Evolutionary conservation across 2,113 vertebrate species (phyloP).

Genomic region (Ceyx cyanopectus): DNA sequence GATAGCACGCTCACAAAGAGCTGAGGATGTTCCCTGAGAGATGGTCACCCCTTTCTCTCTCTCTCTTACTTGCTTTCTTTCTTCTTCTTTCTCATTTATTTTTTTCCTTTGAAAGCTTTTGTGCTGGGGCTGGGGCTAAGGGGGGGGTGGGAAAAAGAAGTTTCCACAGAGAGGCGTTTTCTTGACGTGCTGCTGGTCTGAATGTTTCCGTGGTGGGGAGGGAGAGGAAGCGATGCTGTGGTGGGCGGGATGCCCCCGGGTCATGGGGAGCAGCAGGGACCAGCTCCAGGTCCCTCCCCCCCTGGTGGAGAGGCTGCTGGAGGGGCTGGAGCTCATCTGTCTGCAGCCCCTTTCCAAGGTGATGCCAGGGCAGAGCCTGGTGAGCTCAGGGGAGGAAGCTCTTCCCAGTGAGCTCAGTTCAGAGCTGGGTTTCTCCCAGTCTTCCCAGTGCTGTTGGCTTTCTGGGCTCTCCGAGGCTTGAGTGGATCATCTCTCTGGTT

Average conservation of each 20-base stretch:
- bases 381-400: not conserved
- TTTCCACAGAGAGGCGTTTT: conserved; percentile 2
- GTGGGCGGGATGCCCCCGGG: conserved; percentile 72
- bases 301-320: not conserved
- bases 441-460: not conserved
- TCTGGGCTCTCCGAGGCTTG: not conserved
- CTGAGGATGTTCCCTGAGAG: conserved; percentile 40
- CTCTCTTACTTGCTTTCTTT: not conserved
- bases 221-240: conserved; percentile 34
- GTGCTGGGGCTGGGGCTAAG: not conserved
- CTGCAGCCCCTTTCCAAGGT: not conserved
- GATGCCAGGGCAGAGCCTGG: not conserved
- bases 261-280: not conserved
- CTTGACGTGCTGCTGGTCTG: not conserved
- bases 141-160: not conserved
- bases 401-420: not conserved
- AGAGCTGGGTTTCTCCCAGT: not conserved
- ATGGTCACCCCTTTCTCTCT: conserved; percentile 14
- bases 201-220: conserved; percentile 75
- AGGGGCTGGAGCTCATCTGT: not conserved
- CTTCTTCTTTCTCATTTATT: not conserved
- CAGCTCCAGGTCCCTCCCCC: not conserved
- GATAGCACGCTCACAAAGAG: conserved; percentile 54
- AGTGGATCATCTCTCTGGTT: not conserved
- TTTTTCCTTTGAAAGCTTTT: not conserved